Base-by-base conservation (phyloP, 2,888 invertebrate genomes). In the Gisinianus flammeolus region DNA sequence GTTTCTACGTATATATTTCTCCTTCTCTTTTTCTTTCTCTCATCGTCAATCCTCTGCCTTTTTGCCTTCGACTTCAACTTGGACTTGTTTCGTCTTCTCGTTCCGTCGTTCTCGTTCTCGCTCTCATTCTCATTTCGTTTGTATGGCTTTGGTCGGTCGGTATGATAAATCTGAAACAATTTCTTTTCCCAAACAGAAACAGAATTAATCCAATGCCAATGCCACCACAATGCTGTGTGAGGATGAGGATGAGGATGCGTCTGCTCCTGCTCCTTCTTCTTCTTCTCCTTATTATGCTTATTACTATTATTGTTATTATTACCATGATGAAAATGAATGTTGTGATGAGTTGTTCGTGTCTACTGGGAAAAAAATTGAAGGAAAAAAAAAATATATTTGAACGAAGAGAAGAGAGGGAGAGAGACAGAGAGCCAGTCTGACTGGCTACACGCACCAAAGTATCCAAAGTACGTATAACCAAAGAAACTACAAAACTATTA, bases 361-460 rank as follows among this genome's bases (percentile, higher is more conserved):
- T 44, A 44, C 19, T 44, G 44, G 44, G 6, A 44, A 44, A n/a
- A 44, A 2, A 44, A 2, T 19, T 44, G 44, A 44, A 19, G 44
- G 19, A 44, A 44, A 44, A 44, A 44, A 44, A 1, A 19, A 44
- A 19, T 2, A 4, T 44, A 6, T 44, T 44, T 44, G 44, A 44
- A 58, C 58, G 24, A 22, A 1, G 58, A 1, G 22, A n/a, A 58
- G 24, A 62, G 62, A 62, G 16, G n/a, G 4, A 19, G 16, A 54
- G 30, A 54, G 54, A 54, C 22, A 35, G 68, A 70, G 70, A 70
- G 70, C 70, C 70, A 52, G 70, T 54, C 70, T 35, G 70, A 35
- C 70, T 70, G 70, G 70, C 70, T 54, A 26, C 70, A 28, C 16
- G 10, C 22, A 44, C 69, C 44, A 69, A 69, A 44, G 44, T 44